phyloP scores from a whole-genome alignment of 2,113 vertebrate genomes.

The Mellivora capensis region DNA sequence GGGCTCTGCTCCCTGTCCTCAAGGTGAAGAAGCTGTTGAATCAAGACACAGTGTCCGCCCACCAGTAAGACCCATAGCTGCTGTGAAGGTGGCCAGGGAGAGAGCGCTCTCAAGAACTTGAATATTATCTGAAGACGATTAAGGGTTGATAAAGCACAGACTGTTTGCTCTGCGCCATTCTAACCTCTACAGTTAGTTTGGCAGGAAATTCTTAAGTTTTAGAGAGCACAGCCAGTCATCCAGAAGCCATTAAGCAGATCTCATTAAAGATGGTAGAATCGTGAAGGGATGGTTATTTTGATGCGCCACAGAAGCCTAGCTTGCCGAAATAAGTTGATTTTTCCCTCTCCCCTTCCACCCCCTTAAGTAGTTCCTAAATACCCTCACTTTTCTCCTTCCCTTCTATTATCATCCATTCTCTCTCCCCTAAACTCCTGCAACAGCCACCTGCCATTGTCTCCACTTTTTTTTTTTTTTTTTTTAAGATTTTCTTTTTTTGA shows the following conservation, averaged over 20 bases:
- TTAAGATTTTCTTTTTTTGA: neutral
- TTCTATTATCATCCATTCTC: neutral
- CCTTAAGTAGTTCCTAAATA: neutral
- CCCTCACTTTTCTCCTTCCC: neutral
- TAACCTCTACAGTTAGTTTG: neutral
- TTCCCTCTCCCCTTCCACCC: neutral
- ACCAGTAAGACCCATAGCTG: neutral
- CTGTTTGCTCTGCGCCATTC: neutral
- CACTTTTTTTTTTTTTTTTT: neutral
- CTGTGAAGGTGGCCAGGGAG: neutral
- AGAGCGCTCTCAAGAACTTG: neutral
- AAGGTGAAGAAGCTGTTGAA: neutral
- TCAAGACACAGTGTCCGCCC: neutral
- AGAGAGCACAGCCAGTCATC: neutral
- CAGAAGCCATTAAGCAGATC: neutral
- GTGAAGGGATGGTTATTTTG: neutral
- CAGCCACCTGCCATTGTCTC: neutral
- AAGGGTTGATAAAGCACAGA: neutral
- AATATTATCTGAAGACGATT: neutral
- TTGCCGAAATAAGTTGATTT: neutral
- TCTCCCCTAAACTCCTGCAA: neutral
- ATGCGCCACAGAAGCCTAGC: neutral
- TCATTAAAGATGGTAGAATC: neutral
- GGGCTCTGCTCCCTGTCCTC: neutral
- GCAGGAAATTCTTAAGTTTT: neutral